phyloP scores from a whole-genome alignment of 1,140 invertebrate species.

The Apis laboriosa region DNA sequence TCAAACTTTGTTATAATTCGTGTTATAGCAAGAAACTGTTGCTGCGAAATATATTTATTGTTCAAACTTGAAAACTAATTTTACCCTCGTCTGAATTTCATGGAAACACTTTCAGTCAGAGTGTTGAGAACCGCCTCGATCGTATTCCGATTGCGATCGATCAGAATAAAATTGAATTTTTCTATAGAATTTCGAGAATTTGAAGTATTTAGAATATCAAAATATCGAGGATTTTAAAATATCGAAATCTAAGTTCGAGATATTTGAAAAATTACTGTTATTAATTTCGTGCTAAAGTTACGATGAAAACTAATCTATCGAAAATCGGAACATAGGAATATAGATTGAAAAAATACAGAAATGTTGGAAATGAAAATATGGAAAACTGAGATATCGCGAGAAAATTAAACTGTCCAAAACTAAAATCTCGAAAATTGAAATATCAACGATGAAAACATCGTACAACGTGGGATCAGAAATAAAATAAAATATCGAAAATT shows the following conservation, averaged over 20 bases:
- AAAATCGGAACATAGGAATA: neutral
- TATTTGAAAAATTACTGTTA: neutral
- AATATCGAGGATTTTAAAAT: no score
- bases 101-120: neutral
- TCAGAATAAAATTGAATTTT: neutral
- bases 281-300: neutral
- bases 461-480: neutral
- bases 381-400: neutral
- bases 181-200: no score
- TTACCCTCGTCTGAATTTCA: neutral
- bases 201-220: no score
- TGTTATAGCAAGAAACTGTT: neutral
- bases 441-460: neutral
- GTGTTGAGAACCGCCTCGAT: neutral
- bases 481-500: neutral
- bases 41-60: neutral
- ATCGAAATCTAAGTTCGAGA: neutral
- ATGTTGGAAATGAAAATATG: neutral
- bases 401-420: neutral
- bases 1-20: neutral
- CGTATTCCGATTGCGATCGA: neutral
- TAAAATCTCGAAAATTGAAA: neutral
- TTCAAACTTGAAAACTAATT: neutral
- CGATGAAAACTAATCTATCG: neutral
- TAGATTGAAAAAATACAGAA: neutral